Evolutionary conservation across 1,140 invertebrate genomes (phyloP).

Genomic region (Luehdorfia chinensis): DNA sequence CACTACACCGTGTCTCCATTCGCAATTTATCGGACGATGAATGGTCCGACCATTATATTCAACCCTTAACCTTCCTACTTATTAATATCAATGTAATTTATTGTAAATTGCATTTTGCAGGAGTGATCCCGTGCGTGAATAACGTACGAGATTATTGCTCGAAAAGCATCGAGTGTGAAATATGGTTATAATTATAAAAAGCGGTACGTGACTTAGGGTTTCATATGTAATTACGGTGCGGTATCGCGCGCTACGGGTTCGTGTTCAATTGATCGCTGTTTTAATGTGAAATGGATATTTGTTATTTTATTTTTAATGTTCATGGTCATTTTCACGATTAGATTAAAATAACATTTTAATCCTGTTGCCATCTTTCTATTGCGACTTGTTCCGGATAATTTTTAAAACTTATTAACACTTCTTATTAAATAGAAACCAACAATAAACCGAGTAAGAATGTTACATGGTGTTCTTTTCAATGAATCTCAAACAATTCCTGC

Average conservation of each 20-base stretch:
- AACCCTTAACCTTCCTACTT: constrained; percentile 71
- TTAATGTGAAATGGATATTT: constrained; percentile 5
- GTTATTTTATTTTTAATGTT: constrained; percentile 1
- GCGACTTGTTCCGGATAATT: no score
- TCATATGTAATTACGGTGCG: constrained; percentile 11
- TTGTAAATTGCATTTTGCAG: constrained; percentile 73
- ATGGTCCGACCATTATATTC: constrained; percentile 66
- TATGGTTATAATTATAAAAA: constrained; percentile 15
- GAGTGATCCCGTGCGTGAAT: constrained; percentile 49
- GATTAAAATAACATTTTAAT: constrained; percentile 3
- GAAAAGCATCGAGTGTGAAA: constrained; percentile 15
- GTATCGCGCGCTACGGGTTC: constrained; percentile 6
- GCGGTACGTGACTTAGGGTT: constrained; percentile 15
- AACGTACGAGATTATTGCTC: constrained; percentile 21
- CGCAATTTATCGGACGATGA: constrained; percentile 73
- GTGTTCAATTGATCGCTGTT: constrained; percentile 11
- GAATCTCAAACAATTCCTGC: no score
- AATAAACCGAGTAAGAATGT: no score
- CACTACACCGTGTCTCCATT: constrained; percentile 68
- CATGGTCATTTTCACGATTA: background rate
- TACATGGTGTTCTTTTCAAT: no score
- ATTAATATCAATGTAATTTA: constrained; percentile 76
- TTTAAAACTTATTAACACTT: no score
- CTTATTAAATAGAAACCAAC: no score
- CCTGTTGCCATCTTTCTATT: no score